Percentiles rank a stretch among this genome's conserved stretches.
phyloP scores from a whole-genome alignment of 2,888 invertebrate genomes.

The Barypeithes pellucidus region DNA sequence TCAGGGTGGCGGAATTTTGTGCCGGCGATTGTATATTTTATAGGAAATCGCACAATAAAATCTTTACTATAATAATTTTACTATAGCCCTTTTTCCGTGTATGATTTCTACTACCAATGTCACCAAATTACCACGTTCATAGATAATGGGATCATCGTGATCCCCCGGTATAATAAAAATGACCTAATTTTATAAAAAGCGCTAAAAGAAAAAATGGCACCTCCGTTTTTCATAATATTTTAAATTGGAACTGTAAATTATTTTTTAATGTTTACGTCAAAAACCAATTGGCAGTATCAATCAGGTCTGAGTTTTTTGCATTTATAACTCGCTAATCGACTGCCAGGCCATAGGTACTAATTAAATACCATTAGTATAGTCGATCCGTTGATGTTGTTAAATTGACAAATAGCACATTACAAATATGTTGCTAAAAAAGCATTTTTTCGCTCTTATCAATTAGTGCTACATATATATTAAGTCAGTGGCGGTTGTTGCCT shows the following conservation, averaged over 20 bases:
- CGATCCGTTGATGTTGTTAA: constrained; percentile 1
- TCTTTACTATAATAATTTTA: no score
- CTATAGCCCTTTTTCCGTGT: no score
- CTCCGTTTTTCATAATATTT: not conserved
- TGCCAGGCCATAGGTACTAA: not conserved
- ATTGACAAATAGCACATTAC: not conserved
- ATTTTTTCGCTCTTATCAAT: no score
- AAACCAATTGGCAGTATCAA: not conserved
- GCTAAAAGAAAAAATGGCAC: not conserved
- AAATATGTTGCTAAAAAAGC: not conserved
- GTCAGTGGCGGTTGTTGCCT: no score
- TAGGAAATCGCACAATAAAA: no score
- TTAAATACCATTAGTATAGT: not conserved
- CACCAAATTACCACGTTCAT: no score
- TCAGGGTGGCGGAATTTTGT: no score
- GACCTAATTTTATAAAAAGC: not conserved
- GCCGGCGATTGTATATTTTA: no score
- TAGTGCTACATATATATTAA: no score
- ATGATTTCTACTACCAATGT: no score
- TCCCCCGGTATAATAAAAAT: not conserved
- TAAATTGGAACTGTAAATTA: not conserved
- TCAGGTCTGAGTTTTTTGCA: not conserved
- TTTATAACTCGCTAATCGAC: not conserved
- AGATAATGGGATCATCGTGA: no score
- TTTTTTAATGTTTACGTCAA: not conserved